These are phyloP conservation scores for Ceraclea dissimilis DNA, from an alignment of 2,888 invertebrate species.

Conservation along the genomic window DNA sequence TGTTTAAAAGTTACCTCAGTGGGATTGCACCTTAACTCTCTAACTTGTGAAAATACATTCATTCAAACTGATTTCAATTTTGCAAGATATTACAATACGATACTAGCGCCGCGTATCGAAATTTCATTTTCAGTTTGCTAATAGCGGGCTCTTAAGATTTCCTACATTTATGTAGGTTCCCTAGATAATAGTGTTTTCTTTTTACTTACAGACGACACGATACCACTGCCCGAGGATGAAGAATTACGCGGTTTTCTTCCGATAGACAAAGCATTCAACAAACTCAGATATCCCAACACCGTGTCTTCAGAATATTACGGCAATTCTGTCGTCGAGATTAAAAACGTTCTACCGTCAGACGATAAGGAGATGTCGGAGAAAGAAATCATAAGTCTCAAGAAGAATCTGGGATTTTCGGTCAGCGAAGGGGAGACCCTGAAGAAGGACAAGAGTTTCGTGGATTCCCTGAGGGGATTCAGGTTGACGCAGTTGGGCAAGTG, in stretches of 20 bases:
- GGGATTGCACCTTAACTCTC: too few species aligned
- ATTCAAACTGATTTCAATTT: too few species aligned
- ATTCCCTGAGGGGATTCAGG: conserved; percentile 26
- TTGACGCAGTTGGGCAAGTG: conserved; percentile 33
- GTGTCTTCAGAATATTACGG: conserved; percentile 10
- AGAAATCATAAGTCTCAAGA: conserved; percentile 12
- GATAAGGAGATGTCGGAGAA: conserved; percentile 10
- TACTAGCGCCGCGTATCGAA: too few species aligned
- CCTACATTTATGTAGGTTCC: too few species aligned
- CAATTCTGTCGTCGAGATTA: conserved; percentile 1
- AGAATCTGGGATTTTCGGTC: conserved; percentile 3
- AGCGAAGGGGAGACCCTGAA: conserved; percentile 14
- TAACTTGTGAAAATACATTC: too few species aligned
- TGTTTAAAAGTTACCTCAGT: too few species aligned
- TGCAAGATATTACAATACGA: too few species aligned
- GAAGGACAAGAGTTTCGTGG: conserved; percentile 17
- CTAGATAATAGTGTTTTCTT: too few species aligned
- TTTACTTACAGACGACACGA: conserved; percentile 46
- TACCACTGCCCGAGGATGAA: conserved; percentile 71
- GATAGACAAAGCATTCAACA: conserved; percentile 51
- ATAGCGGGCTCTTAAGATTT: too few species aligned
- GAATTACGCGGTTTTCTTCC: conserved; percentile 75
- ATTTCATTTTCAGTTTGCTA: too few species aligned
- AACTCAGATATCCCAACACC: conserved; percentile 40
- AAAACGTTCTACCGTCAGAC: conserved; percentile 28